Evolutionary conservation across 2,797 vertebrate species (phyloP), one percentile per base, ranked within the genome.

Genomic region (Micromesistius poutassou): DNA sequence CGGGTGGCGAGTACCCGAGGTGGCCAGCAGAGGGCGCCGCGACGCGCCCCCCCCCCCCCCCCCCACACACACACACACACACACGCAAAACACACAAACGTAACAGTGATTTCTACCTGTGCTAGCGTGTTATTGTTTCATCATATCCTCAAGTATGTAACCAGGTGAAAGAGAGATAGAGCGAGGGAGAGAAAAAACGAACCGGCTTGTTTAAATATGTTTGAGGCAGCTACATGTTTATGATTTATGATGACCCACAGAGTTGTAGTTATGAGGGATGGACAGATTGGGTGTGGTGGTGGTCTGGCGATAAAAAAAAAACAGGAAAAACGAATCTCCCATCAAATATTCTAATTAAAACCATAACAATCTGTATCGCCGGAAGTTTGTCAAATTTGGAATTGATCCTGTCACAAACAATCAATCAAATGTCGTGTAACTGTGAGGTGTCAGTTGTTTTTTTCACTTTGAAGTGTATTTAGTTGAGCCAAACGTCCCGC

Each of bases 1-100:
- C 85, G 40, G 13, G 12, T 14, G 40, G 84, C 83, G 84, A 74
- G 46, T 16, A 9, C 35, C 30, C 35, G 55, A 14, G 10, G 33
- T 8, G 19, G 22, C 66, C 33, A 2, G 66, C 46, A 55, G 46
- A 55, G 46, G 46, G 19, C 16, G 46, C 19, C 46, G 46, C 46
- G 46, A 55, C 46, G 46, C 46, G 0, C 19, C 46, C 19, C 46
- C 46, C 46, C 46, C 2, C 2, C n/a, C n/a, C n/a, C n/a, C n/a
- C n/a, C n/a, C n/a, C n/a, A n/a, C n/a, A n/a, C n/a, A n/a, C n/a
- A n/a, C n/a, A n/a, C n/a, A n/a, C n/a, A n/a, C n/a, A n/a, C n/a
- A n/a, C n/a, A n/a, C n/a, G n/a, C n/a, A 13, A 13, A 42, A 42
- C 40, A 42, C 40, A 42, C 40, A 14, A 1, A 14, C 40, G 40